Evolutionary conservation across 2,797 vertebrate species (phyloP).

Genomic region (Rousettus madagascariensis): DNA sequence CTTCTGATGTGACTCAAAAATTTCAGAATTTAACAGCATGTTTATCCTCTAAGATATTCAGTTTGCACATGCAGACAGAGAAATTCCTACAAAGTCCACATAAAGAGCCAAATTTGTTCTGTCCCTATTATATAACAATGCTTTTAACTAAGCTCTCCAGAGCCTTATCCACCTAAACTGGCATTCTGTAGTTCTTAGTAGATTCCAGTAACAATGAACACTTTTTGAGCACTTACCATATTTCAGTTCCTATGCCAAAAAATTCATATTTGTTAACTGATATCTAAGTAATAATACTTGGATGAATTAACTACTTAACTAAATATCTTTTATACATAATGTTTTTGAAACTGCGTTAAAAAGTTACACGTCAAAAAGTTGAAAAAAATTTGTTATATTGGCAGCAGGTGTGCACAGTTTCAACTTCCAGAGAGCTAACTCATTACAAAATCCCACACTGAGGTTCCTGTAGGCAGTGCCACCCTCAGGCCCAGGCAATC

Average conservation of each 20-base stretch:
- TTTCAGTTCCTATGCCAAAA: not conserved
- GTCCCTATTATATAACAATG: not conserved
- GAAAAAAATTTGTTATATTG: not conserved
- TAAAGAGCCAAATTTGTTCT: not conserved
- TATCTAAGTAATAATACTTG: not conserved
- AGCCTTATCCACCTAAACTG: not conserved
- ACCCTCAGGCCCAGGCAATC: not conserved
- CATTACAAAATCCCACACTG: not conserved
- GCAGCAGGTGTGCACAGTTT: not conserved
- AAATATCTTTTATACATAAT: not conserved
- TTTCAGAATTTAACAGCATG: not conserved
- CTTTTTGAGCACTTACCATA: not conserved
- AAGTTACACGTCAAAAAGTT: not conserved
- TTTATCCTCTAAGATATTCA: not conserved
- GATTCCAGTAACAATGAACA: not conserved
- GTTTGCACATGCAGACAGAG: not conserved
- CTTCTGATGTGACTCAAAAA: not conserved
- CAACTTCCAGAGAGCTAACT: not conserved
- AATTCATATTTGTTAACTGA: not conserved
- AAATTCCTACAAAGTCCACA: not conserved
- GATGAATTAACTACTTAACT: not conserved
- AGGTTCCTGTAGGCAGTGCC: not conserved
- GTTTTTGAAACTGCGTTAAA: not conserved
- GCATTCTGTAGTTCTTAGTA: not conserved
- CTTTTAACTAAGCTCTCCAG: not conserved